Evolutionary conservation across 2,797 vertebrate species (phyloP), one percentile per base, ranked within the genome.

Genomic region (Channa striata): DNA sequence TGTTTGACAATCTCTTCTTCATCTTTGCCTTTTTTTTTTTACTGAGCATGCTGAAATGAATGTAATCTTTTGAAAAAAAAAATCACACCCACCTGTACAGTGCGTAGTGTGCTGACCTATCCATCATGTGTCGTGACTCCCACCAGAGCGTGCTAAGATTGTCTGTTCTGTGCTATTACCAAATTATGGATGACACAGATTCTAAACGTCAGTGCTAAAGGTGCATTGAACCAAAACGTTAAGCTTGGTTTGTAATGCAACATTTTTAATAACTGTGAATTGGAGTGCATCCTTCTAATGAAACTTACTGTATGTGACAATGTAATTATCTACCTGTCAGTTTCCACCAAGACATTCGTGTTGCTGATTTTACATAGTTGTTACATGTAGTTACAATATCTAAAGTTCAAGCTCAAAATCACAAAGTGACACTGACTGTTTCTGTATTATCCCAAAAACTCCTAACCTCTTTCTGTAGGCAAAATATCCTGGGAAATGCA

Each of bases 391-490:
- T 53, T 50, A 7, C 1, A 73, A 0, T 37, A 8, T 52, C 8
- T 43, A 14, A 57, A 50, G 69, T 50, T 47, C 33, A 49, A 59
- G 16, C 19, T 1, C 11, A 2, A 13, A 69, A 48, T 20, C 9
- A 5, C 50, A 23, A 13, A 42, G 17, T 19, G 34, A 21, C n/a
- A 40, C 11, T 40, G n/a, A n/a, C n/a, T 36, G 10, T 43, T 6
- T 13, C 36, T 52, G 25, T 9, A 6, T 74, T 54, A 59, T 21
- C 10, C 6, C 20, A 39, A 72, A 34, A 47, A 36, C 2, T 59
- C 13, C 36, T 70, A 63, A 67, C 74, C 73, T 83, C 66, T 72
- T 74, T 70, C 47, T 36, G 2, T 37, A 40, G 52, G 30, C 60
- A 59, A 16, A 75, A 37, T 49, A 53, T 52, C 50, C 43, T 21